These are phyloP conservation scores for Ancistrus triradiatus DNA, from an alignment of 2,113 vertebrate species.

Conservation along the genomic window DNA sequence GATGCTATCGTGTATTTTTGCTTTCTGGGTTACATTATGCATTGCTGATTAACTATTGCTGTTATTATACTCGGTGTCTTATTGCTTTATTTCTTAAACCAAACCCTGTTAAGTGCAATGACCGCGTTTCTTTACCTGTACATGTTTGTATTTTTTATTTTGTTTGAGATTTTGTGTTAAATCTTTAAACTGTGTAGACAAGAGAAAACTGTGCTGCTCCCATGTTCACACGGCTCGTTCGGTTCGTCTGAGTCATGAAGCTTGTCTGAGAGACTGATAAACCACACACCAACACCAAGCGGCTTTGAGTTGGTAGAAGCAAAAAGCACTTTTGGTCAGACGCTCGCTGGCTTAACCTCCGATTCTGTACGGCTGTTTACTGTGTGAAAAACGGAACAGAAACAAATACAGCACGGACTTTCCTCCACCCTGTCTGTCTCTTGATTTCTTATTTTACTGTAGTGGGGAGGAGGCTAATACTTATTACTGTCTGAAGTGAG, in stretches of 20 bases:
- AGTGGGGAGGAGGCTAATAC: too few relatives aligned
- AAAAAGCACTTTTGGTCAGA: neutral
- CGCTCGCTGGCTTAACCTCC: neutral
- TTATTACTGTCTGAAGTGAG: too few relatives aligned
- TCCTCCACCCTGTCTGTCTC: neutral
- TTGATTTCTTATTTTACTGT: neutral
- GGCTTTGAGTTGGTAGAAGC: neutral
- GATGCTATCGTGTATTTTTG: neutral
- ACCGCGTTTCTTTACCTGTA: neutral
- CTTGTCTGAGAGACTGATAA: too few relatives aligned
- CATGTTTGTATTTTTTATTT: neutral
- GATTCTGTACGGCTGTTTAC: neutral
- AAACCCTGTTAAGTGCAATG: conserved; percentile 31
- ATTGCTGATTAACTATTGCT: neutral
- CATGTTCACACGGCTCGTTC: neutral
- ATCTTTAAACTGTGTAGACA: neutral
- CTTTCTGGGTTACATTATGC: conserved; percentile 7
- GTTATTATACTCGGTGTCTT: conserved; percentile 7
- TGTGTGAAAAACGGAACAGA: conserved; percentile 1
- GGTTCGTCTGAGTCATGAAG: too few relatives aligned
- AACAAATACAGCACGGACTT: conserved; percentile 19
- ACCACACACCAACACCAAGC: too few relatives aligned
- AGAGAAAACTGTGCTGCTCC: conserved; percentile 7
- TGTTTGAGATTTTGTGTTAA: neutral
- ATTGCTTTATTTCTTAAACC: conserved; percentile 17